Percentiles rank a stretch among this genome's conserved stretches.
Conservation (phyloP, 2,888 invertebrate species). For the Busseola fusca region DNA sequence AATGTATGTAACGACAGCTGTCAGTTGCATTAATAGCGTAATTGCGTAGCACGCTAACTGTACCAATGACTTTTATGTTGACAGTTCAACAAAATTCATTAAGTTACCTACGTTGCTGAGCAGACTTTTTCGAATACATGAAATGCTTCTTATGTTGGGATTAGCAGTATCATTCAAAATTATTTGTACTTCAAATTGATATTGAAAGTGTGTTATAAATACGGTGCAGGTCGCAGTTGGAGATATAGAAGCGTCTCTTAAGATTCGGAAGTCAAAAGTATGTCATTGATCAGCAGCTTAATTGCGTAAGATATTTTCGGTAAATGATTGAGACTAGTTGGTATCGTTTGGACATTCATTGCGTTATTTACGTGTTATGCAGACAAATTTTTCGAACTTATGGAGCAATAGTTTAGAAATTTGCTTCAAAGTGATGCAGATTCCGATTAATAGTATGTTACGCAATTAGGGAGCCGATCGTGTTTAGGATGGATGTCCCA, state of each 20-base stretch:
- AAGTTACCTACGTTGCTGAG: not conserved
- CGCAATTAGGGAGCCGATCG: no score
- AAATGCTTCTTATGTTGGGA: not conserved
- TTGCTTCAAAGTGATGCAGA: no score
- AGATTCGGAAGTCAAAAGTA: not conserved
- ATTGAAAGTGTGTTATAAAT: not conserved
- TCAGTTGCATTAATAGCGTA: slow-evolving; percentile 19
- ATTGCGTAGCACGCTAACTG: not conserved
- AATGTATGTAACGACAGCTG: slow-evolving; percentile 18
- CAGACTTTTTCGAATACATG: not conserved
- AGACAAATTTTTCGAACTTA: no score
- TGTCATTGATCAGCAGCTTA: not conserved
- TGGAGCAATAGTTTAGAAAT: no score
- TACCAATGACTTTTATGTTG: not conserved
- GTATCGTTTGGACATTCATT: no score
- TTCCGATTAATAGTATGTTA: no score
- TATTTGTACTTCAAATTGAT: not conserved
- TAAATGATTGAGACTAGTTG: no score
- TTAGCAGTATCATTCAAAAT: not conserved
- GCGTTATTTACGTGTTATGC: no score
- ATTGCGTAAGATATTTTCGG: no score
- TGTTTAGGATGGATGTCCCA: not conserved
- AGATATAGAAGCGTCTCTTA: not conserved
- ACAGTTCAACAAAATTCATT: not conserved
- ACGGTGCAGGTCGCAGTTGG: slow-evolving; percentile 3